phyloP scores from a whole-genome alignment of 1,140 invertebrate genomes.

The Meloidogyne hapla region DNA sequence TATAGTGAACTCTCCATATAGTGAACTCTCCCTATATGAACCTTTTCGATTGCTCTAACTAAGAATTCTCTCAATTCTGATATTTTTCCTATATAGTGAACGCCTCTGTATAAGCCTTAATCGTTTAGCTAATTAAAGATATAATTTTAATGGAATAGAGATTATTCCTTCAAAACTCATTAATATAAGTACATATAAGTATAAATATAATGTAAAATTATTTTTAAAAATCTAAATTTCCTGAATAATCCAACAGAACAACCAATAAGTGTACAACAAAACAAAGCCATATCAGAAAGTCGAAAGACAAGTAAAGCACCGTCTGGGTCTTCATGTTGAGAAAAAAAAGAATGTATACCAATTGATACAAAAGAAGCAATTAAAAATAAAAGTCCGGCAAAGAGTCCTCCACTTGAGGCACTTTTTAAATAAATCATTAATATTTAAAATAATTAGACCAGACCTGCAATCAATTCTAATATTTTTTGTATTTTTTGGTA shows the following conservation, averaged over 20 bases:
- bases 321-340: constrained; percentile 40
- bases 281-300: constrained; percentile 57
- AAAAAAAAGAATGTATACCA: constrained; percentile 60
- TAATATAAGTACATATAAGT: no score
- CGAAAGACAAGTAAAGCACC: constrained; percentile 57
- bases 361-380: constrained; percentile 59
- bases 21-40: no score
- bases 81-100: no score
- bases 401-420: constrained; percentile 56
- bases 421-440: constrained; percentile 33
- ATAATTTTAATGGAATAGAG: no score
- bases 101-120: no score
- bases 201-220: no score
- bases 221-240: constrained; percentile 20
- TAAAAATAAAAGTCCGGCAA: constrained; percentile 59
- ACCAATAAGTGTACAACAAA: constrained; percentile 52
- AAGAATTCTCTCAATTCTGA: no score
- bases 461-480: constrained; percentile 60
- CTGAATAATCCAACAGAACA: constrained; percentile 56
- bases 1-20: no score
- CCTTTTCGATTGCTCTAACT: no score
- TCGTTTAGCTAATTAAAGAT: no score
- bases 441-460: not conserved
- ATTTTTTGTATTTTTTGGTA: constrained; percentile 53
- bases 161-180: no score